Conservation (phyloP, 2,888 invertebrate species). For the Gastrophysa polygoni region DNA sequence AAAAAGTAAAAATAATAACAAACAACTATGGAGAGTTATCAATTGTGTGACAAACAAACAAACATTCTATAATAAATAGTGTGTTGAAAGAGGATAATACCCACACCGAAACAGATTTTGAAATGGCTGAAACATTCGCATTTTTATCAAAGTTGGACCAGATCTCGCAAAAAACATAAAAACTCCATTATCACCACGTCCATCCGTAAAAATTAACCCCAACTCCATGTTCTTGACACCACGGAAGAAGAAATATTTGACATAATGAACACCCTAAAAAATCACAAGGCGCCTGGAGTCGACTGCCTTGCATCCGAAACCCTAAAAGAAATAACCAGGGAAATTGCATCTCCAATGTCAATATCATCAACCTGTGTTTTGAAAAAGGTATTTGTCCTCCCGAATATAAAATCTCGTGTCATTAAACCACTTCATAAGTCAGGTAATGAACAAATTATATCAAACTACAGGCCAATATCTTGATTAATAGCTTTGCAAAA, state of each 20-base stretch:
- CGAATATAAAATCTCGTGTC: too few species aligned
- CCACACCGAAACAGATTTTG: background rate
- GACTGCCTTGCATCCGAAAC: conserved; percentile 2
- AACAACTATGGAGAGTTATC: background rate
- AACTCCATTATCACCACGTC: background rate
- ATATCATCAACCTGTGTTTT: background rate
- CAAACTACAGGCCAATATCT: too few species aligned
- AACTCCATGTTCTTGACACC: too few species aligned
- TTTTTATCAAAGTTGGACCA: too few species aligned
- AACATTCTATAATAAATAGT: background rate
- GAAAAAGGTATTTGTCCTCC: too few species aligned
- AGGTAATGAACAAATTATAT: too few species aligned
- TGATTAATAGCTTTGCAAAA: conserved; percentile 8
- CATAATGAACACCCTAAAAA: background rate
- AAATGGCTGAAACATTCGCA: background rate
- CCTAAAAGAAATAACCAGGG: background rate
- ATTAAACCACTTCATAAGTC: too few species aligned
- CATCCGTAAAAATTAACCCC: background rate
- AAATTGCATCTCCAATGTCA: background rate
- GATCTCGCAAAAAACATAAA: background rate
- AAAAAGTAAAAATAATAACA: conserved; percentile 1
- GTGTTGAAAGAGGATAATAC: background rate
- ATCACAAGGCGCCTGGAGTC: background rate
- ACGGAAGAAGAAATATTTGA: background rate
- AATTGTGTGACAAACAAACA: background rate